Evolutionary conservation across 1,140 invertebrate genomes (phyloP), one percentile per base, ranked within the genome.

Genomic region (Psilanteris sp.): DNA sequence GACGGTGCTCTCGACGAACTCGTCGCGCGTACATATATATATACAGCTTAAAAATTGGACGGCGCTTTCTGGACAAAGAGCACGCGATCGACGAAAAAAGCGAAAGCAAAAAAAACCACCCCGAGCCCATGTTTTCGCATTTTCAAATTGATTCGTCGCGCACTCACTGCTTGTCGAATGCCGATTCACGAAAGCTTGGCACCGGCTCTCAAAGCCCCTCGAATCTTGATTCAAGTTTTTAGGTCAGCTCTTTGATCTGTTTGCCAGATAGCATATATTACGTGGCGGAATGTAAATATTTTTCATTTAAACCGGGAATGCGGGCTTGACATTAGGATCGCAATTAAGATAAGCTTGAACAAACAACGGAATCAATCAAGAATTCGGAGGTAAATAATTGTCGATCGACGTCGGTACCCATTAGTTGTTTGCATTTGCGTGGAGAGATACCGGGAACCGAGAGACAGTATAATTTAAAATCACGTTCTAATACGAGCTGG

Each of bases 401-500:
- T n/a, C n/a, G n/a, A n/a, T n/a, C n/a, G n/a, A n/a, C n/a, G n/a
- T n/a, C n/a, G n/a, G n/a, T n/a, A n/a, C n/a, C n/a, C n/a, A n/a
- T 34, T 46, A 24, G 34, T 72, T 36, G 36, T 37, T 39, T 18
- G 29, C 16, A 26, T 39, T 41, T 50, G 16, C 29, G 68, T 68
- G 67, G 37, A 8, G 32, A 2, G 24, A 75, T 79, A 75, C 77
- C 32, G 36, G 36, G 27, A 43, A 46, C 15, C 32, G 48, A 57
- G 48, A 57, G 37, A 68, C 54, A 34, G 48, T 50, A 68, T 68
- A 41, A 61, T 72, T 70, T 75, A 76, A 79, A 79, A 79, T 80
- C 54, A 80, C 54, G 64, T 72, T 75, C 72, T 64, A 74, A 62
- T 70, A 64, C 26, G 66, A 48, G 18, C 18, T n/a, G n/a, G 22